Evolutionary conservation across 1,140 invertebrate species (phyloP), one percentile per base, ranked within the genome.

Genomic region (Caenorhabditis remanei): DNA sequence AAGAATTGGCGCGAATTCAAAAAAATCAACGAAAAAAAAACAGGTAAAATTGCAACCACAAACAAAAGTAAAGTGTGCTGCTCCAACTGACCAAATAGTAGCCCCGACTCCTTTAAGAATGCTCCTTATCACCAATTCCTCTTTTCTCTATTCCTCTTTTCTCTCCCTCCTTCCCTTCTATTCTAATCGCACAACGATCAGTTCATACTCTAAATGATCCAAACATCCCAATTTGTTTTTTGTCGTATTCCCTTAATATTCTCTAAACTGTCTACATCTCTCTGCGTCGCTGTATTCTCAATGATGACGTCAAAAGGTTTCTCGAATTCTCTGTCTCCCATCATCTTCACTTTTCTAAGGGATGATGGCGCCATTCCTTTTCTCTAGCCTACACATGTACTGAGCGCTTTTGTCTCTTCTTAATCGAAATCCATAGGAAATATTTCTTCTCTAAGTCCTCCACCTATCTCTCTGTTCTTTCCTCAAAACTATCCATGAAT

Each of bases 381-480:
- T 32, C 24, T 63, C 61, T 63, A 63, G 61, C 61, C 61, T 63
- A 63, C 61, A 63, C 61, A 11, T 63, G 61, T 40, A 63, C 61
- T 24, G 24, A 32, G 9, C 14, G 14, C 16, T 9, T n/a, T 32
- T 6, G 9, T 14, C 32, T 40, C 24, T 63, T 63, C 56, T 58
- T 58, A 8, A 8, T 21, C 56, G 4, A 71, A 43, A 71, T 71
- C 65, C 65, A 63, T 21, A 63, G 61, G 41, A 71, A 71, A 46
- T 71, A 43, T 71, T 13, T 65, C 32, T 71, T 71, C 71, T 79
- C 71, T 79, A 14, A 8, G 21, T 50, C 46, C 41, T 79, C 71
- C 53, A 46, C 46, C 24, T 4, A 53, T 13, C 6, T 50, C 46
- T 9, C 46, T 32, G 53, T n/a, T 50, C 7, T 79, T 16, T 79